Evolutionary conservation across 2,113 vertebrate genomes (phyloP).

Genomic region (Coptodon rendalli): DNA sequence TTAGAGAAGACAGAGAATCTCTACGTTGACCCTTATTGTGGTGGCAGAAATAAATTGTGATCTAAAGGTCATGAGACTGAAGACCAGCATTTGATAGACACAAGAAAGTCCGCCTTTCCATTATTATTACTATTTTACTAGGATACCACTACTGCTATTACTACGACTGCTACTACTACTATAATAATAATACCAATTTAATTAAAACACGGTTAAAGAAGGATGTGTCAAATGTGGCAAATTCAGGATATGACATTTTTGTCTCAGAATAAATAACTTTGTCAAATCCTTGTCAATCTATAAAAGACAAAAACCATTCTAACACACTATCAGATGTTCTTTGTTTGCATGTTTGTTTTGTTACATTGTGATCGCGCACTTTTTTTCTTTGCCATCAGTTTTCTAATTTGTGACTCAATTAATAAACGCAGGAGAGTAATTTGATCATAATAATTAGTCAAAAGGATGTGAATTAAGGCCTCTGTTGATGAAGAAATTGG

Average conservation of each 20-base stretch:
- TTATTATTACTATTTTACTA: neutral
- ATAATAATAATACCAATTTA: neutral
- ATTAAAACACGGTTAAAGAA: neutral
- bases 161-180: neutral
- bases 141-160: neutral
- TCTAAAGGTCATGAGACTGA: neutral
- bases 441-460: neutral
- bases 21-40: conserved; percentile 8
- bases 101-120: neutral
- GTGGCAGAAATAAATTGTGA: neutral
- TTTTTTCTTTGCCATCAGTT: neutral
- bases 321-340: neutral
- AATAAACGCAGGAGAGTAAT: neutral
- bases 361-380: neutral
- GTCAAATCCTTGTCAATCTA: neutral
- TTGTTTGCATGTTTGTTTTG: neutral
- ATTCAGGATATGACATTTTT: neutral
- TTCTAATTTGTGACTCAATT: neutral
- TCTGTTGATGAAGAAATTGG: neutral
- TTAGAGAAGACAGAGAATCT: conserved; percentile 24
- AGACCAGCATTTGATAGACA: neutral
- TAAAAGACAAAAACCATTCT: neutral
- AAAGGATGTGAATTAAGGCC: neutral
- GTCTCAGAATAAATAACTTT: neutral
- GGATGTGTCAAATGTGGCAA: neutral